Percentiles rank a stretch among this genome's conserved stretches.
These are phyloP conservation scores for Dromiciops gliroides DNA, from an alignment of 2,113 vertebrate species.

Conservation along the genomic window DNA sequence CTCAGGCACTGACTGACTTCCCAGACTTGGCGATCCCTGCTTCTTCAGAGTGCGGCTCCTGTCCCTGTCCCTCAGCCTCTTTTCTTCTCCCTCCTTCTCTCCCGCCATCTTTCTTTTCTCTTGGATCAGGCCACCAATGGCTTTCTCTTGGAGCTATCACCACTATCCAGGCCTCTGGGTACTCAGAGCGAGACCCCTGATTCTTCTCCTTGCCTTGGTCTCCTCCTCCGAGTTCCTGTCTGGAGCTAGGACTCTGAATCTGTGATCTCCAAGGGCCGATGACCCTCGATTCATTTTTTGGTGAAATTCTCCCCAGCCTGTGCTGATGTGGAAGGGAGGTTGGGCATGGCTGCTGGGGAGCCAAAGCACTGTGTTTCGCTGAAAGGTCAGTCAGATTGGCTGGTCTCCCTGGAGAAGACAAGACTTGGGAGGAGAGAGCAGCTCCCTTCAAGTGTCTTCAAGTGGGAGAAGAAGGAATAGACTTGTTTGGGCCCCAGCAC, in stretches of 20 bases:
- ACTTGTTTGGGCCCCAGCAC: neutral
- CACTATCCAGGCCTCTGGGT: slow-evolving; percentile 44
- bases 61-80: neutral
- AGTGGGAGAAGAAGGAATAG: neutral
- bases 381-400: neutral
- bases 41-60: neutral
- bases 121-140: neutral
- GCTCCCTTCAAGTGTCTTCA: neutral
- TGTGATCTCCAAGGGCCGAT: neutral
- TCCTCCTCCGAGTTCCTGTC: neutral
- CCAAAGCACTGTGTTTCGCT: too few relatives aligned
- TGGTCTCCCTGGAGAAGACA: neutral
- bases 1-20: too few relatives aligned
- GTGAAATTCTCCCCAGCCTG: neutral
- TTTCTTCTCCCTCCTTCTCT: slow-evolving; percentile 22
- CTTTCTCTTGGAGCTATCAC: neutral
- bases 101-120: neutral
- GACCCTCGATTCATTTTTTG: neutral
- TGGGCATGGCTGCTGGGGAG: neutral
- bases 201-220: neutral
- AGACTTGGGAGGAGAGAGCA: neutral
- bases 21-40: neutral
- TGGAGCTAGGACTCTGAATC: neutral
- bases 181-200: neutral
- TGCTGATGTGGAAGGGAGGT: neutral